Conservation (phyloP, 2,113 vertebrate genomes). For the Platysteira castanea region DNA sequence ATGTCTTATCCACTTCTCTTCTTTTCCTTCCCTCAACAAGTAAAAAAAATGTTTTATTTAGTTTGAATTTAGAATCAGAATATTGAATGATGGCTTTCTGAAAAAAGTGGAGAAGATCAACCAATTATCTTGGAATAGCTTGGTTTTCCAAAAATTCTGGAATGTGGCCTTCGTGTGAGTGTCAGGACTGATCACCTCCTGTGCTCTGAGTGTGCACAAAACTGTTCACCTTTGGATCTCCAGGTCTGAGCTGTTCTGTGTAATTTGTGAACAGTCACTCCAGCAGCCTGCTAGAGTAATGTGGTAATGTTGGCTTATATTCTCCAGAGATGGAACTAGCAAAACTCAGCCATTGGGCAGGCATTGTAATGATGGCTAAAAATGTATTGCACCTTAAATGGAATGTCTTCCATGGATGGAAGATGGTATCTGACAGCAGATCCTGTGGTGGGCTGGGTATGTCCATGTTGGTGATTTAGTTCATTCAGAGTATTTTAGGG, state of each 20-base stretch:
- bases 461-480: neutral
- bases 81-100: neutral
- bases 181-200: neutral
- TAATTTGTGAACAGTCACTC: neutral
- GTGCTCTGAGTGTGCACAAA: neutral
- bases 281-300: neutral
- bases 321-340: neutral
- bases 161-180: neutral
- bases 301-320: neutral
- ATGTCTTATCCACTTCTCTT: slow-evolving; percentile 44
- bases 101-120: neutral
- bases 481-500: neutral
- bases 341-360: neutral
- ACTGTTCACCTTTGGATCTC: neutral
- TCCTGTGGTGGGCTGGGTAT: neutral
- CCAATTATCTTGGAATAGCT: neutral
- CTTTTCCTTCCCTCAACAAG: neutral
- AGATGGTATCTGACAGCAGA: neutral
- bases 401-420: neutral
- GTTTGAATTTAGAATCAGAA: slow-evolving; percentile 22
- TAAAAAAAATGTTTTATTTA: slow-evolving; percentile 3
- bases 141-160: neutral
- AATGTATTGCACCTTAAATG: neutral
- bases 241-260: neutral
- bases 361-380: neutral